These are phyloP conservation scores for Nannobrachium achirus DNA, from an alignment of 2,113 vertebrate species.

Conservation along the genomic window DNA sequence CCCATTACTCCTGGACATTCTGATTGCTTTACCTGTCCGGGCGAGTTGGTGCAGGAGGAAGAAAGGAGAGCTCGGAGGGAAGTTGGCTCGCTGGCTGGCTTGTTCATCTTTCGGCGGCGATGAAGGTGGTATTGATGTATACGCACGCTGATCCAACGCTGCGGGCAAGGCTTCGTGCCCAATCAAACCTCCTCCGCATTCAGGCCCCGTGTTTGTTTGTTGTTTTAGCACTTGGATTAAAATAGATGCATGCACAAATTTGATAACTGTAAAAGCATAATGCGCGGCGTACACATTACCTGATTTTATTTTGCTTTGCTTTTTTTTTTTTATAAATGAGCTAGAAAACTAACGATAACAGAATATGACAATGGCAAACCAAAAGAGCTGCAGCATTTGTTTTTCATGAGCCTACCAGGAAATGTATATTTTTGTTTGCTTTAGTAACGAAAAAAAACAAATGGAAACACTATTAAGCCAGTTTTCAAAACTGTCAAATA, in stretches of 20 bases:
- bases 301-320: too few relatives aligned
- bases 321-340: too few relatives aligned
- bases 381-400: not conserved
- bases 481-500: slow-evolving; percentile 47
- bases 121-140: slow-evolving; percentile 30
- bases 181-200: slow-evolving; percentile 22
- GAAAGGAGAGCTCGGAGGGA: slow-evolving; percentile 52
- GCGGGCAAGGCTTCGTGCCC: not conserved
- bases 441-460: slow-evolving; percentile 20
- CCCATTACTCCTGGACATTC: slow-evolving; percentile 73
- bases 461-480: slow-evolving; percentile 11
- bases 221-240: slow-evolving; percentile 5
- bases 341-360: not conserved
- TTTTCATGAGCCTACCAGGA: not conserved
- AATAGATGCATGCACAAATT: not conserved
- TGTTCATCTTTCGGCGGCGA: slow-evolving; percentile 35
- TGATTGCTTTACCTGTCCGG: slow-evolving; percentile 67
- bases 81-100: slow-evolving; percentile 39
- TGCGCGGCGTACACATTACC: too few relatives aligned
- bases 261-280: too few relatives aligned
- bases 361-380: not conserved
- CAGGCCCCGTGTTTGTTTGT: slow-evolving; percentile 10
- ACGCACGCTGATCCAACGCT: not conserved
- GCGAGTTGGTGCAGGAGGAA: slow-evolving; percentile 44
- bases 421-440: not conserved